Base-by-base conservation (phyloP, 2,888 invertebrate species). In the Sepiola atlantica region DNA sequence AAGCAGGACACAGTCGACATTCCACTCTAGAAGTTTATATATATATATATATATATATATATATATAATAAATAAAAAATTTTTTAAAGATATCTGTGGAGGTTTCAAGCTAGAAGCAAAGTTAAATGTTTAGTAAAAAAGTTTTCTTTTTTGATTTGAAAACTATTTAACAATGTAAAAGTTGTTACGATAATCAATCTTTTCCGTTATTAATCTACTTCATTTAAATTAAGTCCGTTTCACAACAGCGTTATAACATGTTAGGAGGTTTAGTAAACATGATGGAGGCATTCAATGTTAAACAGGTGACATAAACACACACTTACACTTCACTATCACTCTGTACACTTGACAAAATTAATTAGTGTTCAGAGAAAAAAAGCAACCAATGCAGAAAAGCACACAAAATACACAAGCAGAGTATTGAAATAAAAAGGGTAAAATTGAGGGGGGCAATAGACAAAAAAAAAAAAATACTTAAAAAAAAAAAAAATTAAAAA, bases 71-170 rank as follows among this genome's bases (percentile, higher is more conserved):
- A 77, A 77, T 2, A 77, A 77, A 16, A 77, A 45, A 45, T 45
- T 2, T n/a, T n/a, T 45, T 45, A 45, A 45, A 45, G 45, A 45
- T 45, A 45, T 45, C n/a, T 32, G n/a, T 77, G 77, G 77, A 77
- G 77, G 77, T 77, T 77, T 77, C n/a, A 77, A 77, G 77, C 77
- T 77, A 77, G n/a, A 77, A 77, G 77, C 77, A 77, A 77, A n/a
- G n/a, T 77, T 77, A 77, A 77, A 32, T 77, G 77, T n/a, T 77
- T 77, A 77, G 77, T 77, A 77, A 77, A n/a, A n/a, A 77, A n/a
- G n/a, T n/a, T 77, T n/a, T 77, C 28, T 28, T n/a, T 8, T 28
- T n/a, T 8, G 32, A 77, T 77, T 77, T 77, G 32, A 77, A 77
- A 77, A 77, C 77, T 4, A 14, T 77, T 77, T 32, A 77, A 77